phyloP scores from a whole-genome alignment of 2,113 vertebrate genomes.

The Odocoileus virginianus region DNA sequence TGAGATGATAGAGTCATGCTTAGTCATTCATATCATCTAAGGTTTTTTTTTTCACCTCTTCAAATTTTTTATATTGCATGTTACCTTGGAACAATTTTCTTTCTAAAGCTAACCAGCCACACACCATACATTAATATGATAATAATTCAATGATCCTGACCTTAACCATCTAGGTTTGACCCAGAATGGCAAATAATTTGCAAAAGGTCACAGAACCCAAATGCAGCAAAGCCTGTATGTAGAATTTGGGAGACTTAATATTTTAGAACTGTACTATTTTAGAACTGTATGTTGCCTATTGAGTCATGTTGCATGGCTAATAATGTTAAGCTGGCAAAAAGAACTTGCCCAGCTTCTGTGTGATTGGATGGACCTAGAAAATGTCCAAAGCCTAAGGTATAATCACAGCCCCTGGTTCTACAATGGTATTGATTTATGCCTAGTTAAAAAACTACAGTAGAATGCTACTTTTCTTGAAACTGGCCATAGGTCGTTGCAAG shows the following conservation, averaged over 20 bases:
- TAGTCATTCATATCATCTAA: slow-evolving; percentile 39
- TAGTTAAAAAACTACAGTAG: not conserved
- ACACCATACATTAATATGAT: not conserved
- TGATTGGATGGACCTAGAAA: slow-evolving; percentile 4
- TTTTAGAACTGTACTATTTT: slow-evolving; percentile 14
- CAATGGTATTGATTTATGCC: not conserved
- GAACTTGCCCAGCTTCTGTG: not conserved
- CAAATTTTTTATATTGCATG: not conserved
- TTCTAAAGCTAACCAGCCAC: slow-evolving; percentile 43
- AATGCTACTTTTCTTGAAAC: slow-evolving; percentile 57
- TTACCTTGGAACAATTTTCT: slow-evolving; percentile 26
- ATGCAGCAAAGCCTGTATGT: not conserved
- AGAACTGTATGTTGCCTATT: not conserved
- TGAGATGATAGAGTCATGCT: slow-evolving; percentile 6
- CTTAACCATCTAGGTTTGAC: slow-evolving; percentile 40
- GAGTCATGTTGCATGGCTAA: not conserved
- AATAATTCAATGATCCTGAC: slow-evolving; percentile 5
- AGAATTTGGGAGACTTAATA: slow-evolving; percentile 9
- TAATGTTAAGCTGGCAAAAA: slow-evolving; percentile 17
- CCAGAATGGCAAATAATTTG: slow-evolving; percentile 43
- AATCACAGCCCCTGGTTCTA: not conserved
- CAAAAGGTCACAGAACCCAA: slow-evolving; percentile 31
- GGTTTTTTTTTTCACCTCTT: not conserved
- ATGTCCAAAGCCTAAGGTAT: slow-evolving; percentile 2
- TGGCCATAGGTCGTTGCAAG: slow-evolving; percentile 44